Evolutionary conservation across 2,797 vertebrate genomes (phyloP).

Genomic region (Vireo griseus): DNA sequence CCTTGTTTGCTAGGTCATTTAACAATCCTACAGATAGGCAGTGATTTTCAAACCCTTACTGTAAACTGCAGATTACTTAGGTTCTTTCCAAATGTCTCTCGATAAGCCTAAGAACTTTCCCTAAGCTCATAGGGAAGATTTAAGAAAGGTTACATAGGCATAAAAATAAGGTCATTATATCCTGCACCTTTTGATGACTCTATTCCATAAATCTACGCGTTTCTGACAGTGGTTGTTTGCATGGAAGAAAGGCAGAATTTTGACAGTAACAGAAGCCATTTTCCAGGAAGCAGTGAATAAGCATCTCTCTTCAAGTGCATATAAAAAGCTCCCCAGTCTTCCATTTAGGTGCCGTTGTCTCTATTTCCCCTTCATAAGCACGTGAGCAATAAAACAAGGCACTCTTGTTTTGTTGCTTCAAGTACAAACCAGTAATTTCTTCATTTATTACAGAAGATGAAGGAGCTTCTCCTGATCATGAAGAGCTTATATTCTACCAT

Average conservation of each 20-base stretch:
- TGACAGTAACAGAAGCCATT: background rate
- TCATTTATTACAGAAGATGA: background rate
- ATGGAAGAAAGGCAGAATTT: background rate
- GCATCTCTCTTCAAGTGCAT: background rate
- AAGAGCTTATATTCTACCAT: background rate
- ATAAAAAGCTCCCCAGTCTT: background rate
- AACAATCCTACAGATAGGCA: background rate
- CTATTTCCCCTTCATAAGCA: background rate
- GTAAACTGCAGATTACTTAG: constrained; percentile 12
- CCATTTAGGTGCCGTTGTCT: fast-evolving
- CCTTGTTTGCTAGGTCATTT: constrained; percentile 26
- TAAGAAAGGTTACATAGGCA: background rate
- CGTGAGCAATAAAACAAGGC: background rate
- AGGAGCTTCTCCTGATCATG: background rate
- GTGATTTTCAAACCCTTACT: constrained; percentile 32
- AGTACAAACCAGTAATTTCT: background rate
- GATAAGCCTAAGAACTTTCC: background rate
- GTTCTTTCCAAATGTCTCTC: background rate
- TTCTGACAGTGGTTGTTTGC: background rate
- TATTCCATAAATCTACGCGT: background rate
- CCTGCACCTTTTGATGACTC: background rate
- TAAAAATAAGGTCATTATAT: background rate
- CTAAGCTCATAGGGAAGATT: background rate
- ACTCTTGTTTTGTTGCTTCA: background rate
- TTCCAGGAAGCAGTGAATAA: background rate